These are phyloP conservation scores for Notechis scutatus DNA, from an alignment of 2,113 vertebrate species.

Conservation along the genomic window DNA sequence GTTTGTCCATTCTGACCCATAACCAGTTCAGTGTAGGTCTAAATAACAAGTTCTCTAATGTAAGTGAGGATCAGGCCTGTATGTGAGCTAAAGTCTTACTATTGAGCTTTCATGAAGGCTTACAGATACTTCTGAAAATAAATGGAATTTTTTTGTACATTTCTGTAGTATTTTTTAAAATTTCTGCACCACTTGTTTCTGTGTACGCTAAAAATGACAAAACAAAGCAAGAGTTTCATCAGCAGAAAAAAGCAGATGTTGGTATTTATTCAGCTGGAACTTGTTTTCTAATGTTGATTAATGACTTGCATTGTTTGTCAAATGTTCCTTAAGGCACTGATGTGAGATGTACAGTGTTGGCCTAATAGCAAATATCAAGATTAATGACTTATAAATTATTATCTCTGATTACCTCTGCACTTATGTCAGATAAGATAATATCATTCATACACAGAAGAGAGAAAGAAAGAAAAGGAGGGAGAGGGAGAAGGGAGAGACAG, in stretches of 20 bases:
- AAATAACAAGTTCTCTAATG: not conserved
- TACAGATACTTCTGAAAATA: constrained; percentile 10
- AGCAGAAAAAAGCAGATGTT: not conserved
- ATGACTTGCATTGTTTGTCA: constrained; percentile 23
- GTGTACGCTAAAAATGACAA: not conserved
- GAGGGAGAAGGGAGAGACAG: no score
- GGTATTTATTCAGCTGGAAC: constrained; percentile 25
- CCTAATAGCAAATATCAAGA: constrained; percentile 34
- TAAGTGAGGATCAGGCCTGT: not conserved
- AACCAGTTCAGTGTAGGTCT: not conserved
- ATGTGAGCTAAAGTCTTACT: not conserved
- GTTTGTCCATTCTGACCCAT: not conserved
- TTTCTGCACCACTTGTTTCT: constrained; percentile 7
- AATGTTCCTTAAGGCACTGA: constrained; percentile 3
- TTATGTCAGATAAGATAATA: constrained; percentile 42
- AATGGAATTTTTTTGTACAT: not conserved
- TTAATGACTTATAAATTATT: constrained; percentile 51
- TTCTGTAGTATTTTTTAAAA: constrained; percentile 27
- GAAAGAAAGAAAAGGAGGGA: no score
- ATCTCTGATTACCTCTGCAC: constrained; percentile 41
- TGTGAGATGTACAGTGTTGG: constrained; percentile 1
- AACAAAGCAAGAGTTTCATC: constrained; percentile 2
- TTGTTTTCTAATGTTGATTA: constrained; percentile 31
- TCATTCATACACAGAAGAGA: not conserved
- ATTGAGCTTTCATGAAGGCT: not conserved